Evolutionary conservation across 2,888 invertebrate genomes (phyloP).

Genomic region (Oxycera nigricornis): DNA sequence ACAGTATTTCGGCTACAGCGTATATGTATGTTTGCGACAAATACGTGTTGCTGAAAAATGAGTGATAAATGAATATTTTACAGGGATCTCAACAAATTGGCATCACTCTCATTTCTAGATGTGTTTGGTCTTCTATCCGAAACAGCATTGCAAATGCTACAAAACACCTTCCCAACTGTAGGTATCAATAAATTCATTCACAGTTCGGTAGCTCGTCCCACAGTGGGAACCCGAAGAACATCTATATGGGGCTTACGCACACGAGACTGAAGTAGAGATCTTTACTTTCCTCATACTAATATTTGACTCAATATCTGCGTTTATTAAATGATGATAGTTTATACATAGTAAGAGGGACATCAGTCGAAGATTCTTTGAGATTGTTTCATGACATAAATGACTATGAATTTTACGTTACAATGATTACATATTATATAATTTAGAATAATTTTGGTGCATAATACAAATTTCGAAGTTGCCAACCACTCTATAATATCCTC

Average conservation of each 20-base stretch:
- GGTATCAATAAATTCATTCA: constrained; percentile 77
- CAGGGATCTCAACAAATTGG: constrained; percentile 69
- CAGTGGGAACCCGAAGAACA: constrained; percentile 84
- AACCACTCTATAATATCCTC: background rate
- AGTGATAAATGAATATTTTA: constrained; percentile 42
- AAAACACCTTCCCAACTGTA: constrained; percentile 66
- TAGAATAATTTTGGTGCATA: background rate
- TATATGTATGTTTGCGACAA: constrained; percentile 69
- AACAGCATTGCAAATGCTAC: constrained; percentile 64
- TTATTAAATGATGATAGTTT: background rate
- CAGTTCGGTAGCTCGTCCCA: constrained; percentile 88
- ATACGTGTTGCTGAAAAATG: background rate
- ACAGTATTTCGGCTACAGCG: constrained; percentile 74
- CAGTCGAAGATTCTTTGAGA: background rate
- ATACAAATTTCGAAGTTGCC: background rate
- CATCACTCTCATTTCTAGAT: constrained; percentile 76
- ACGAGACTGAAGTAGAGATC: constrained; percentile 69
- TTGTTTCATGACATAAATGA: background rate
- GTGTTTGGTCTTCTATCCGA: constrained; percentile 80
- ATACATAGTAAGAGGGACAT: too few relatives aligned
- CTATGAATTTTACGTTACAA: background rate
- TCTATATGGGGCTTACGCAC: constrained; percentile 90
- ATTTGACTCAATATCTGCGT: background rate
- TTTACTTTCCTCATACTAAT: too few relatives aligned
- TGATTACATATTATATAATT: background rate